Conservation (phyloP, 2,113 vertebrate species). For the Picathartes gymnocephalus region DNA sequence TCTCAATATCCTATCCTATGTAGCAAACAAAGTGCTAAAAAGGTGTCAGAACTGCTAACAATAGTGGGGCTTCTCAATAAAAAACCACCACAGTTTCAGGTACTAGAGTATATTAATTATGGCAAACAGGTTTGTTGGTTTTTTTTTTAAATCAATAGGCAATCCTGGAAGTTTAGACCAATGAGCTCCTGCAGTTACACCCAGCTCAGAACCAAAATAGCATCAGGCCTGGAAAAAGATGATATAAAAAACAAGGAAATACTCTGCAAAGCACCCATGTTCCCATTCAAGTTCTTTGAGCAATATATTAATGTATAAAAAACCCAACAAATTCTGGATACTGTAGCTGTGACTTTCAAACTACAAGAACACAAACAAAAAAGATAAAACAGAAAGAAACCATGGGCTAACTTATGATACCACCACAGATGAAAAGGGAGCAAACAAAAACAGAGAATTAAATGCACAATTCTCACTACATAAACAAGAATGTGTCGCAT, state of each 20-base stretch:
- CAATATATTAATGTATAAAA: background rate
- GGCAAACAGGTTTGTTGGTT: background rate
- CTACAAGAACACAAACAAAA: background rate
- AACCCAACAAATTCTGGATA: background rate
- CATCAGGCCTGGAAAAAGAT: background rate
- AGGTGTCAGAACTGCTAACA: background rate
- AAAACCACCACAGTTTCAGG: background rate
- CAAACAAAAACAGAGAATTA: background rate
- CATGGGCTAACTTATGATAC: background rate
- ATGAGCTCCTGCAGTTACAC: background rate
- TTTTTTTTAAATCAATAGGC: background rate
- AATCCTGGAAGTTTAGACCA: background rate
- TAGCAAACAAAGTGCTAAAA: background rate
- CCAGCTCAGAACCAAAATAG: background rate
- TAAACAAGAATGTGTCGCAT: background rate
- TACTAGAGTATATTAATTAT: background rate
- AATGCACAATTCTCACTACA: background rate
- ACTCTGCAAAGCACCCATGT: background rate
- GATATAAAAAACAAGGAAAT: background rate
- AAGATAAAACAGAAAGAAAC: background rate
- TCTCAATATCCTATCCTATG: background rate
- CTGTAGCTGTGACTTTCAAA: background rate
- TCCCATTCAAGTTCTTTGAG: background rate
- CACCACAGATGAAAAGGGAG: background rate
- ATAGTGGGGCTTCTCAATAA: background rate